These are phyloP conservation scores for Piscicola geometra DNA, from an alignment of 2,888 invertebrate species.

Conservation along the genomic window DNA sequence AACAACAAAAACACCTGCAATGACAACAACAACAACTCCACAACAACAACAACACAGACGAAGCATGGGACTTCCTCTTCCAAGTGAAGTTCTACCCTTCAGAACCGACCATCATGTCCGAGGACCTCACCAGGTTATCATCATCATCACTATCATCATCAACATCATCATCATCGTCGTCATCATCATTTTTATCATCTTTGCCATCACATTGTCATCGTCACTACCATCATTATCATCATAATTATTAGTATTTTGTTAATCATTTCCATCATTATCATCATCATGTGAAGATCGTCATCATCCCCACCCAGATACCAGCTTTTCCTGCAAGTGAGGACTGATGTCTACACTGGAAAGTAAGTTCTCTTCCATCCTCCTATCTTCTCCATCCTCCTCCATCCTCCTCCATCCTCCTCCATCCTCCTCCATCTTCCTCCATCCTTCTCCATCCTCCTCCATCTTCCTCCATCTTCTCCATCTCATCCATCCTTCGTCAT, in stretches of 20 bases:
- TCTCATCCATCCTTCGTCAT: no score
- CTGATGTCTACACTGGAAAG: conserved; percentile 63
- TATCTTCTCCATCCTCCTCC: background rate
- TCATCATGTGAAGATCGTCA: no score
- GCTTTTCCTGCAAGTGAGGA: conserved; percentile 84
- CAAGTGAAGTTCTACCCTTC: conserved; percentile 99
- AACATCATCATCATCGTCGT: no score
- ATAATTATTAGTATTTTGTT: no score
- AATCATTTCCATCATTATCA: no score
- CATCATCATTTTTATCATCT: background rate
- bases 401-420: background rate
- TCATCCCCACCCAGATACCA: conserved; percentile 65
- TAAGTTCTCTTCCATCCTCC: conserved; percentile 50
- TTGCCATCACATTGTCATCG: no score
- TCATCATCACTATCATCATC: no score
- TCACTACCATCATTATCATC: conserved; percentile 32
- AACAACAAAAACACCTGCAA: background rate
- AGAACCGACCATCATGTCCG: conserved; percentile 85
- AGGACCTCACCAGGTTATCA: conserved; percentile 56
- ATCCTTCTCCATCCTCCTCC: no score
- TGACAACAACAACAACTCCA: background rate
- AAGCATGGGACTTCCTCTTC: conserved; percentile 87
- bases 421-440: no score
- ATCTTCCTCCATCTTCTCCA: no score
- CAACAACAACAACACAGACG: conserved; percentile 61